Evolutionary conservation across 2,888 invertebrate species (phyloP), one percentile per base, ranked within the genome.

Genomic region (Ectemnius lituratus): DNA sequence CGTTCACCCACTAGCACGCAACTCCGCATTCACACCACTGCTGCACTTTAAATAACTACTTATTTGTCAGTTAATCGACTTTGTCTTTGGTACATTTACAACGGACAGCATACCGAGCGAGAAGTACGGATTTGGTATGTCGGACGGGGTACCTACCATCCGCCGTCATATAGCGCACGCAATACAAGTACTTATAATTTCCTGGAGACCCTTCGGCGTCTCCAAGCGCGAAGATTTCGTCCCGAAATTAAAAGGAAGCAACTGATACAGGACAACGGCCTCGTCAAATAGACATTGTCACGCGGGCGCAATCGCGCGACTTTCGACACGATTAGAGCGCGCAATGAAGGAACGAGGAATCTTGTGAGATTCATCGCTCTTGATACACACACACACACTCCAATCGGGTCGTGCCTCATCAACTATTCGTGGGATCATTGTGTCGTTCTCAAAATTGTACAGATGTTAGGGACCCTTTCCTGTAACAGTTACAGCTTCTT

Each of bases 81-180:
- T 85, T 85, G 87, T 89, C 89, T 90, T 90, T 90, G 90, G 90
- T 90, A 89, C 88, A 88, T 89, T 88, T 87, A 88, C 86, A 89
- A 89, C 86, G 86, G 87, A 89, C 88, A 89, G 88, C 89, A 79
- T 85, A 84, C 84, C 86, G 76, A 76, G 84, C 80, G 67, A 76
- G 64, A 70, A 77, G 83, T 84, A 83, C 83, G 82, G 79, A 78
- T 79, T 82, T 85, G 81, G 79, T 85, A 85, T 80, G 79, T 87
- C 84, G 84, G 84, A 83, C 85, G 87, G 81, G 85, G 84, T 88
- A 85, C 84, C 82, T 79, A 84, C 85, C 86, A 85, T 87, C 81
- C 85, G 85, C 84, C 85, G 84, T 87, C 83, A 66, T 75, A 71
- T 67, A 75, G 73, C 77, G 75, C 73, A 68, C 80, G 67, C 57